Conservation (phyloP, 2,888 invertebrate genomes). For the Drosophila ezoana region DNA sequence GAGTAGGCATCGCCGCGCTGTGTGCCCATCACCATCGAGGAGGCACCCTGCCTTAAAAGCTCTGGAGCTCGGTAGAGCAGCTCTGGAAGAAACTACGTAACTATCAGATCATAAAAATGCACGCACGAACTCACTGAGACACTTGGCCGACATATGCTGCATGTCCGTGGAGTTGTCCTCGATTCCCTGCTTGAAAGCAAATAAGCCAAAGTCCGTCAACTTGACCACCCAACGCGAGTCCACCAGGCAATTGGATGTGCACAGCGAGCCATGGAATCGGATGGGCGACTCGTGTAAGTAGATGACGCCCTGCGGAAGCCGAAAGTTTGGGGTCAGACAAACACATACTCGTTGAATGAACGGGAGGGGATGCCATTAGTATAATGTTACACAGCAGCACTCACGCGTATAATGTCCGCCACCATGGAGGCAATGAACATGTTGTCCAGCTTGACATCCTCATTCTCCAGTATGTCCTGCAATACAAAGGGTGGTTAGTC, state of each 20-base stretch:
- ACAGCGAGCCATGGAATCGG: conserved; percentile 93
- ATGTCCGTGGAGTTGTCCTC: conserved; percentile 89
- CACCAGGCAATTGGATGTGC: conserved; percentile 96
- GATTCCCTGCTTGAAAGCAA: conserved; percentile 91
- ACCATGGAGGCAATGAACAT: conserved; percentile 98
- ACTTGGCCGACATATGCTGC: conserved; percentile 87
- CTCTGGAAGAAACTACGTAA: conserved; percentile 85
- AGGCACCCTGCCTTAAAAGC: conserved; percentile 87
- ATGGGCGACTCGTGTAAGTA: conserved; percentile 95
- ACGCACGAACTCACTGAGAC: conserved; percentile 88
- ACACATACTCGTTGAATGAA: not conserved
- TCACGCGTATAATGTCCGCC: conserved; percentile 96
- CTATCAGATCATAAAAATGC: not conserved
- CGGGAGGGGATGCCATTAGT: conserved; percentile 59
- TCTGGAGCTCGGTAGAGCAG: conserved; percentile 93
- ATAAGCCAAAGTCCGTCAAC: conserved; percentile 95
- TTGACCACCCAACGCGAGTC: conserved; percentile 98
- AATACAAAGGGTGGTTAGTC: conserved; percentile 22
- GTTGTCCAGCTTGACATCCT: conserved; percentile 97
- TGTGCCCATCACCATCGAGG: conserved; percentile 86
- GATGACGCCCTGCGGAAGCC: conserved; percentile 90
- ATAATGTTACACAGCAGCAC: conserved; percentile 82
- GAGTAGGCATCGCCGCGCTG: conserved; percentile 94
- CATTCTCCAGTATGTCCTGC: conserved; percentile 96
- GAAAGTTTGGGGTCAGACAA: conserved; percentile 17